Evolutionary conservation across 2,113 vertebrate species (phyloP).

Genomic region (Nycticebus coucang): DNA sequence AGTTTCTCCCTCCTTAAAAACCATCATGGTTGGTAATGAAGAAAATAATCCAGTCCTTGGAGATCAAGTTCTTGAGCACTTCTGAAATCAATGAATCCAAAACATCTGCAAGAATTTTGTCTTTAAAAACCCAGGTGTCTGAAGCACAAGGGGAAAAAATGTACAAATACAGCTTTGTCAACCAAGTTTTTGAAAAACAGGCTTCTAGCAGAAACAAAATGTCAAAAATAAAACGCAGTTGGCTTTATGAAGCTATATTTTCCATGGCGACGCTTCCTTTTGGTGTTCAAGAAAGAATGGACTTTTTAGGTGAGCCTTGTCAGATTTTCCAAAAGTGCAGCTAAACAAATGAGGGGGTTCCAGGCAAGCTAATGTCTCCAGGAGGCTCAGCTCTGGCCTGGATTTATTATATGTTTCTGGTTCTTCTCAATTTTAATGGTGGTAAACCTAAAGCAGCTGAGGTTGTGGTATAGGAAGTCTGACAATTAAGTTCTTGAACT

Average conservation of each 20-base stretch:
- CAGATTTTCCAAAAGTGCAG: slow-evolving; percentile 57
- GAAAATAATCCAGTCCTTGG: slow-evolving; percentile 30
- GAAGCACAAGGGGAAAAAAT: slow-evolving; percentile 11
- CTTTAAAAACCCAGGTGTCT: slow-evolving; percentile 61
- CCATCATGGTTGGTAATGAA: neutral
- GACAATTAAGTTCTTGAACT: too few species aligned
- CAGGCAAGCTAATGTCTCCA: neutral
- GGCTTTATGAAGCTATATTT: slow-evolving; percentile 24
- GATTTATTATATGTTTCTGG: neutral
- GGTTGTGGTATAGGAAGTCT: neutral
- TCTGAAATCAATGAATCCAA: slow-evolving; percentile 59
- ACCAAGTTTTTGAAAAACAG: slow-evolving; percentile 50
- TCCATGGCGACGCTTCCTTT: slow-evolving; percentile 19
- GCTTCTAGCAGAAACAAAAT: slow-evolving; percentile 46
- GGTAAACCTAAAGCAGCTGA: neutral
- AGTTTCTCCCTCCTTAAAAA: neutral
- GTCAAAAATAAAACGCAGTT: neutral
- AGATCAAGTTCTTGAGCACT: slow-evolving; percentile 42
- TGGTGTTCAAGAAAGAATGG: slow-evolving; percentile 13
- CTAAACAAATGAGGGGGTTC: neutral
- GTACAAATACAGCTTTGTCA: neutral
- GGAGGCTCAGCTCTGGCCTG: neutral
- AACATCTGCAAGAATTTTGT: slow-evolving; percentile 51
- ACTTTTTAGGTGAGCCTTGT: slow-evolving; percentile 53
- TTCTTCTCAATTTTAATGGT: slow-evolving; percentile 11